Percentiles rank a stretch among this genome's conserved stretches.
Evolutionary conservation across 1,140 invertebrate genomes (phyloP).

Genomic region (Drosophila ogumai): DNA sequence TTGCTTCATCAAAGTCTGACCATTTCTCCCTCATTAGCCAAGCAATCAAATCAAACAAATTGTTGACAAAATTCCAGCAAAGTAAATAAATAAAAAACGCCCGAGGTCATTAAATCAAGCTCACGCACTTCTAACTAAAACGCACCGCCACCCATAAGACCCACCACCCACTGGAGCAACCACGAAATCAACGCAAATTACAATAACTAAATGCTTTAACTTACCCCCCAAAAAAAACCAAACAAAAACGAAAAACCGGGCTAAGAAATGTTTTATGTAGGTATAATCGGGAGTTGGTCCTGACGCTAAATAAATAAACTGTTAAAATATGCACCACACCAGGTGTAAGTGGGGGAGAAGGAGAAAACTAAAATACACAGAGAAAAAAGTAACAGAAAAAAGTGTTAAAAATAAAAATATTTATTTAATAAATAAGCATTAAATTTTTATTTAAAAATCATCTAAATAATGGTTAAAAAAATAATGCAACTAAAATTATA

Average conservation of each 20-base stretch:
- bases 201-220: conserved; percentile 71
- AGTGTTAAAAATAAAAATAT: not conserved
- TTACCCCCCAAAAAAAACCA: conserved; percentile 27
- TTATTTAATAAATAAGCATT: not conserved
- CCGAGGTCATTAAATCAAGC: conserved; percentile 68
- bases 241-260: conserved; percentile 4
- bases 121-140: conserved; percentile 56
- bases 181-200: conserved; percentile 60
- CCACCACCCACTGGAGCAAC: not conserved
- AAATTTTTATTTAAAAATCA: not conserved
- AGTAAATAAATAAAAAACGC: conserved; percentile 63
- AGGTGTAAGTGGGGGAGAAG: not conserved
- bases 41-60: conserved; percentile 79
- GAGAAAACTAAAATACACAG: not conserved
- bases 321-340: conserved; percentile 71
- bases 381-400: not conserved
- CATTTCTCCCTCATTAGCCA: conserved; percentile 10
- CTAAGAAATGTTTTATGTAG: conserved; percentile 13
- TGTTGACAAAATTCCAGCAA: conserved; percentile 75
- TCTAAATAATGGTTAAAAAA: not conserved
- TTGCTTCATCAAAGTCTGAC: not conserved
- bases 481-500: too few species aligned
- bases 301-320: conserved; percentile 76
- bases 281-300: conserved; percentile 46
- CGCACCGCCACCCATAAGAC: conserved; percentile 4